phyloP scores from a whole-genome alignment of 92 coral and sea anemone species.

The Nematostella vectensis region DNA sequence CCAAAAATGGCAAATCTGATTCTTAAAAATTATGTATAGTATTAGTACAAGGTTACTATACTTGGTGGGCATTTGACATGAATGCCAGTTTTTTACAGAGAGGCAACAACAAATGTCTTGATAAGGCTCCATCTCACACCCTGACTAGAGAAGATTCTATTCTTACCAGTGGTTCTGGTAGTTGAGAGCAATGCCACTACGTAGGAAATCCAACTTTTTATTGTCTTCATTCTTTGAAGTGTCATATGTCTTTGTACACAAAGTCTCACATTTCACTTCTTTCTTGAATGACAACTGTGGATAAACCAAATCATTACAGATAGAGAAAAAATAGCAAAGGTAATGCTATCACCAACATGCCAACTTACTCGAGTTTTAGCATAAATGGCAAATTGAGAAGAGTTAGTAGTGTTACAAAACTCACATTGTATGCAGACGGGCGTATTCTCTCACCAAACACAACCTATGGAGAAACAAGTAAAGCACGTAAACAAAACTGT shows the following conservation, averaged over 20 bases:
- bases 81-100: too few species aligned
- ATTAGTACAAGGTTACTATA: too few species aligned
- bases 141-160: too few species aligned
- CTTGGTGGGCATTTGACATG: too few species aligned
- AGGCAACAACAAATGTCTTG: too few species aligned
- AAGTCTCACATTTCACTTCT: constrained; percentile 17
- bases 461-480: constrained; percentile 55
- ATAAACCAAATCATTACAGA: background rate
- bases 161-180: constrained; percentile 95
- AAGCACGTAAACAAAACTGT: too few species aligned
- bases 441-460: constrained; percentile 97
- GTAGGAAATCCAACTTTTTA: constrained; percentile 76
- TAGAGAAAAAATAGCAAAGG: background rate
- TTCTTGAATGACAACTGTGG: constrained; percentile 42
- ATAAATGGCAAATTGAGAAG: background rate
- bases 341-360: too few species aligned
- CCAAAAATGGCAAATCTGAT: too few species aligned
- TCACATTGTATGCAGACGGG: constrained; percentile 85
- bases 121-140: too few species aligned
- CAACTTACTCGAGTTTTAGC: too few species aligned
- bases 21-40: too few species aligned
- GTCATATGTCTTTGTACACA: constrained; percentile 55
- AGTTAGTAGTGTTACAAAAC: constrained; percentile 2
- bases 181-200: constrained; percentile 76
- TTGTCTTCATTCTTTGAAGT: constrained; percentile 27